Base-by-base conservation (phyloP, 1,140 invertebrate species). In the Choristoneura fumiferana region DNA sequence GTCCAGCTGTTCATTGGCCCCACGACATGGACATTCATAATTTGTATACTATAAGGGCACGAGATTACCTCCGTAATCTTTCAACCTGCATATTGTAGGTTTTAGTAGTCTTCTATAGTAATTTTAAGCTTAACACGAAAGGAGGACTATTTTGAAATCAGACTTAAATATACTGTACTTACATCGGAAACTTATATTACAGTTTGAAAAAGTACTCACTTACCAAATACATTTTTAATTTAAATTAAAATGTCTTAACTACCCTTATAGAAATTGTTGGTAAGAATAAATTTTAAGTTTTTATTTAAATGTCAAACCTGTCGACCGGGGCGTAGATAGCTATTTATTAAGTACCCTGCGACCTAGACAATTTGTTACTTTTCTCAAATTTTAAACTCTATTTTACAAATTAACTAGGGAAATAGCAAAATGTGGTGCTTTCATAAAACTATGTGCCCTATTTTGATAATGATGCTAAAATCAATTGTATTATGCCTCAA, bases 51-150 rank as follows among this genome's bases (percentile, higher is more conserved):
- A 71, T 72, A 73, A 68, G 76, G 60, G 71, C 75, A 79, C 75
- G 68, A 71, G 71, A 76, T 80, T 49, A 49, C 17, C 4, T 22
- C 12, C 18, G 68, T 76, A 73, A 58, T 72, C 35, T 14, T 57
- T 49, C 57, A 83, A 75, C 80, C 82, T 87, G 79, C 81, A 87
- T 84, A 87, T 85, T 85, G 81, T 83, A 85, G 81, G 81, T 75
- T 71, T 64, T 15, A 49, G 58, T 63, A 58, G 40, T 63, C 39
- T 60, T 63, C 43, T 49, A 13, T 59, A 59, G 61, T 57, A 53
- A 58, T 58, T 71, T 63, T 56, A 45, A 45, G 29, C 34, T 34
- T 49, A 57, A 53, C 13, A 58, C 55, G 14, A 63, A 62, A 62
- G 29, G 6, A 12, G 43, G 14, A 49, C 43, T 22, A 49, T 22